Conservation (phyloP, 1,140 invertebrate genomes). For the Babylonia areolata region DNA sequence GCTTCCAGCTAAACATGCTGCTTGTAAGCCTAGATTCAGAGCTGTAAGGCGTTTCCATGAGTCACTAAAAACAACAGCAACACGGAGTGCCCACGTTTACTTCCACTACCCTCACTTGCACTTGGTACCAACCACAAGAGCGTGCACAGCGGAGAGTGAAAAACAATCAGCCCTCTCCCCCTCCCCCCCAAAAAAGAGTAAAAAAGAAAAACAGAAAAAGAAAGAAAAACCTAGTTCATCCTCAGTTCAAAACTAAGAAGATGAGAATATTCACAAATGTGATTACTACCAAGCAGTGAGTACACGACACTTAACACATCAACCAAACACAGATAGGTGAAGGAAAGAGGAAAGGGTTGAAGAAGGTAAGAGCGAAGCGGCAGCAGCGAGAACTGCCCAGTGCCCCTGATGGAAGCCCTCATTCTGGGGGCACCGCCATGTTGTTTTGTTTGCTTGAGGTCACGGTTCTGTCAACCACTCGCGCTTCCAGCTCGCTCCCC, state of each 20-base stretch:
- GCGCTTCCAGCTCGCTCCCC: conserved; percentile 21
- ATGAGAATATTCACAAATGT: not conserved
- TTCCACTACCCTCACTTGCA: not conserved
- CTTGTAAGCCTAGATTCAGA: not conserved
- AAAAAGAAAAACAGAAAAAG: not conserved
- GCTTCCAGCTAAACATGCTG: conserved; percentile 4
- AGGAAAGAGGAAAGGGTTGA: not conserved
- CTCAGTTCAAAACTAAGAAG: not conserved
- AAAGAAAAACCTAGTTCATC: not conserved
- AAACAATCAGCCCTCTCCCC: conserved; percentile 1
- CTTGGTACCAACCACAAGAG: not conserved
- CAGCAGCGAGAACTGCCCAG: conserved; percentile 35
- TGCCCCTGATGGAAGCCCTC: conserved; percentile 42
- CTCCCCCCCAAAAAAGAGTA: not conserved
- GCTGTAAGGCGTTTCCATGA: conserved; percentile 16
- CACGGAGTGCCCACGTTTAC: not conserved
- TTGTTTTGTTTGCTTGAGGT: conserved; percentile 53
- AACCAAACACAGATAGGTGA: not conserved
- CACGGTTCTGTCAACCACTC: conserved; percentile 42
- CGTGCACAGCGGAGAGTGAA: not conserved
- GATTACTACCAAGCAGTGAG: not conserved
- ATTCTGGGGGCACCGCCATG: conserved; percentile 53
- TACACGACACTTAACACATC: not conserved
- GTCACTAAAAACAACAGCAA: not conserved
- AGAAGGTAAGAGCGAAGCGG: not conserved